Evolutionary conservation across 2,113 vertebrate genomes (phyloP), one percentile per base, ranked within the genome.

Genomic region (Cynocephalus volans): DNA sequence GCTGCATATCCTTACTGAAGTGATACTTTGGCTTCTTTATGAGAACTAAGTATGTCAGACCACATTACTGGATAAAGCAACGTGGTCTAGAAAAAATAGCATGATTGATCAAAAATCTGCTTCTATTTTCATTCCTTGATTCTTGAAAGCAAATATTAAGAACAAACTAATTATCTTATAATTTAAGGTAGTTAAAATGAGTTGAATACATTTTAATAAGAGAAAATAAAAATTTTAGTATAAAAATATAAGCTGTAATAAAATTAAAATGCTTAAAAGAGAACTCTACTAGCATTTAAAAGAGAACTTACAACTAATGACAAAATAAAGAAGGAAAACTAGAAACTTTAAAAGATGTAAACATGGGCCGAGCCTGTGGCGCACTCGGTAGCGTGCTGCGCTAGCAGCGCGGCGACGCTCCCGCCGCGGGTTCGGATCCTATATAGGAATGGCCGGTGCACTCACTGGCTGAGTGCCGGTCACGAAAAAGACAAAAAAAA

Each of bases 21-120:
- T 24, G 69, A 82, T 67, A 48, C 23, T 87, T 90, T 70, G 56
- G 60, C 41, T 72, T 95, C 28, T 87, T 62, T 33, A 1, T 88
- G 28, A 95, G 52, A 90, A 64, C 23, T 60, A 96, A 94, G 64
- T 67, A 91, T 56, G 77, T 95, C 95, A 95, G 7, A 79, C 8
- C 58, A 88, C 14, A 19, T 69, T 77, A 45, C 82, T 58, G 95
- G 31, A 87, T 67, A 93, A 65, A 83, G 52, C 31, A 82, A 45
- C 19, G 18, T 56, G 18, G 26, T 75, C 52, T 65, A 77, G 64
- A 82, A 75, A 24, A 88, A 86, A 36, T 1, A 76, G 17, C 7
- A 5, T 23, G 50, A 48, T 8, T 75, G 15, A 82, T 24, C 12
- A 1, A 11, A 85, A 86, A 83, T 1, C 5, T 86, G 36, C 23